Percentiles rank a stretch among this genome's conserved stretches.
Conservation (phyloP, 2,888 invertebrate species). For the Kuschelorhynchus macadamiae region DNA sequence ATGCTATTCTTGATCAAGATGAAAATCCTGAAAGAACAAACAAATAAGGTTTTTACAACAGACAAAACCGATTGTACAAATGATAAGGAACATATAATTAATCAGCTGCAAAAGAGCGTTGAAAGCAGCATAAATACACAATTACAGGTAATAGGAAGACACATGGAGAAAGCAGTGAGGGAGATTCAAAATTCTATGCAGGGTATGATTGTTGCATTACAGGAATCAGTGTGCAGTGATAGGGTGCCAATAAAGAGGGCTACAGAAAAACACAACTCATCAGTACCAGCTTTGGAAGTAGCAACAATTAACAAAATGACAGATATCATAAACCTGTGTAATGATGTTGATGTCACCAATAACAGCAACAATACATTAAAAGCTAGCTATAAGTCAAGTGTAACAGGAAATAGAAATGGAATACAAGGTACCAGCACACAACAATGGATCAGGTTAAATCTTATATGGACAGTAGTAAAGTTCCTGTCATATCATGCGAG, state of each 20-base stretch:
- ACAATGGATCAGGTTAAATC: background rate
- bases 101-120: background rate
- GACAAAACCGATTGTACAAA: background rate
- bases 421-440: background rate
- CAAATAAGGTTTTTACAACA: background rate
- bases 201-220: too few species aligned
- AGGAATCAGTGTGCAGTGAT: too few species aligned
- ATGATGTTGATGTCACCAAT: background rate
- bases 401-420: background rate
- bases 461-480: background rate
- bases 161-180: too few species aligned
- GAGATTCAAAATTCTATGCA: too few species aligned
- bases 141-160: too few species aligned
- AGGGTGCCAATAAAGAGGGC: background rate
- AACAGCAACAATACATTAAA: background rate
- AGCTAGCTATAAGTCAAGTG: background rate
- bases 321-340: slow-evolving; percentile 1
- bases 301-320: background rate
- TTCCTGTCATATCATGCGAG: background rate
- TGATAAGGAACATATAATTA: background rate
- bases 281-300: background rate
- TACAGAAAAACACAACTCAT: background rate
- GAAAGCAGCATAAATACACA: too few species aligned
- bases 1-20: background rate
- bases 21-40: background rate